These are phyloP conservation scores for Pseudocheirus occidentalis DNA, from an alignment of 2,797 vertebrate genomes.

Conservation along the genomic window DNA sequence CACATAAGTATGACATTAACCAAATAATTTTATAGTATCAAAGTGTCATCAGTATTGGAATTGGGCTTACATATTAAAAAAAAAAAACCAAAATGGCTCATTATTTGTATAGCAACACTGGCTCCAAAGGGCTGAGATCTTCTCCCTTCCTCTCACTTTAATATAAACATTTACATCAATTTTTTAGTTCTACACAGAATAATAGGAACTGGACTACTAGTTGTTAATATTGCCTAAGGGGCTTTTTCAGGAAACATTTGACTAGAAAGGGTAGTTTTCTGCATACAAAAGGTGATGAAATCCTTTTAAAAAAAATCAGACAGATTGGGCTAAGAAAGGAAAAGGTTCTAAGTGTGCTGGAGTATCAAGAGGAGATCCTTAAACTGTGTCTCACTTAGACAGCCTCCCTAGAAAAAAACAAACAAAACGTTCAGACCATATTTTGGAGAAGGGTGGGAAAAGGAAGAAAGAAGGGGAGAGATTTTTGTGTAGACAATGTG, in stretches of 20 bases:
- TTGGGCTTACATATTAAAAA: no score
- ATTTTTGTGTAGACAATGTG: neutral
- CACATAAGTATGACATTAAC: neutral
- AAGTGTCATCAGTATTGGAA: neutral
- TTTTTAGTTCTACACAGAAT: neutral
- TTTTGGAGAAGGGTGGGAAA: neutral
- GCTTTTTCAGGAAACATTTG: neutral
- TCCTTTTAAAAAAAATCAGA: neutral
- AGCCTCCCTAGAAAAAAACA: neutral
- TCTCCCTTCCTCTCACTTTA: neutral
- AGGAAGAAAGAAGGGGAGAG: neutral
- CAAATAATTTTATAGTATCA: neutral
- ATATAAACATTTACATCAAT: neutral
- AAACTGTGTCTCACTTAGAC: neutral
- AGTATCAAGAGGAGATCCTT: neutral
- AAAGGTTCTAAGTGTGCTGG: neutral
- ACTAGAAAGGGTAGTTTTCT: neutral
- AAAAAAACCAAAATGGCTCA: neutral
- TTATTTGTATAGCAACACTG: neutral
- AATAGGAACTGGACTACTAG: neutral
- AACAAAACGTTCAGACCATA: neutral
- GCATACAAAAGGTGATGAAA: neutral
- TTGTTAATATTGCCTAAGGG: neutral
- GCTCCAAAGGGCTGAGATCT: neutral
- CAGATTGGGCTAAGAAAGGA: neutral